Percentiles rank a stretch among this genome's conserved stretches.
Evolutionary conservation across 2,113 vertebrate genomes (phyloP).

Genomic region (Nycticorax nycticorax): DNA sequence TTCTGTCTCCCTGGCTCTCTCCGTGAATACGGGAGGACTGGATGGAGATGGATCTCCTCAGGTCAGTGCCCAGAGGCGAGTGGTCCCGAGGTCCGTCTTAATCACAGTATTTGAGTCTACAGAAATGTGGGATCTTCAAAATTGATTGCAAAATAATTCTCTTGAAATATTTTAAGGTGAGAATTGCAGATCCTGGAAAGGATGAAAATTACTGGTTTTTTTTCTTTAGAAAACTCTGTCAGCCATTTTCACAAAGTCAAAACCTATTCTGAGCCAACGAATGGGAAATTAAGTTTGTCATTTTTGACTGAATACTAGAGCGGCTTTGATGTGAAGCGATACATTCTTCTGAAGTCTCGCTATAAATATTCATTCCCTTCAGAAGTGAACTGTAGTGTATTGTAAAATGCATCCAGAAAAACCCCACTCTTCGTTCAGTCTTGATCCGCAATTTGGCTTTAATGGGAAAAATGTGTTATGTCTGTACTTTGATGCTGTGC

Average conservation of each 20-base stretch:
- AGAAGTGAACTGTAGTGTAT: background rate
- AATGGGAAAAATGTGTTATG: background rate
- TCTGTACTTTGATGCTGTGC: background rate
- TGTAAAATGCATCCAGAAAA: background rate
- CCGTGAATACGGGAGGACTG: background rate
- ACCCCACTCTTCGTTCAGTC: background rate
- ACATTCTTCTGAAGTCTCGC: background rate
- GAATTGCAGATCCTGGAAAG: background rate
- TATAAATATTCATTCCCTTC: background rate
- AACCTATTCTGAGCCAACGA: background rate
- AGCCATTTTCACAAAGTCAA: background rate
- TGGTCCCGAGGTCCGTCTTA: background rate
- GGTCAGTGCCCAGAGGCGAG: background rate
- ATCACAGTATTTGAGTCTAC: background rate
- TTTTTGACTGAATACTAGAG: background rate
- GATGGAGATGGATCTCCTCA: background rate
- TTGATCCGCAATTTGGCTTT: background rate
- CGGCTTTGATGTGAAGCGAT: background rate
- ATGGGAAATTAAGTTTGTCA: background rate
- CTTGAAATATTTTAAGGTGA: background rate
- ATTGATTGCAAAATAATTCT: background rate
- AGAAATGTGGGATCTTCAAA: background rate
- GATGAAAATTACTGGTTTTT: background rate
- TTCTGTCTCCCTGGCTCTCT: background rate
- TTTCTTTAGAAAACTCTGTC: background rate